Evolutionary conservation across 2,888 invertebrate genomes (phyloP).

Genomic region (Xestoiulus laeticollis): DNA sequence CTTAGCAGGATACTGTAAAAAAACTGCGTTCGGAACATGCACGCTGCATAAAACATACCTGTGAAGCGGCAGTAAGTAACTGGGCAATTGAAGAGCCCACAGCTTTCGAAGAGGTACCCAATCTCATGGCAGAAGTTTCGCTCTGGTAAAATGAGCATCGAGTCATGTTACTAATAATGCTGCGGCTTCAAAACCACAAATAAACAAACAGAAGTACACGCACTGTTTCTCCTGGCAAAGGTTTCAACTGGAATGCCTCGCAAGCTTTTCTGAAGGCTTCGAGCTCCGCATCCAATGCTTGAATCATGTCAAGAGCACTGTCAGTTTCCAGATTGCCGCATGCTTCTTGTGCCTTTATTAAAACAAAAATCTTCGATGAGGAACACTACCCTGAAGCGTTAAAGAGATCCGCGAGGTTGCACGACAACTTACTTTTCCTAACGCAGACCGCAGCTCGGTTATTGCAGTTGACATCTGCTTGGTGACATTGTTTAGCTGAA

Average conservation of each 20-base stretch:
- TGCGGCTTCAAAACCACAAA: too few relatives aligned
- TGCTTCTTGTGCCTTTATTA: conserved; percentile 72
- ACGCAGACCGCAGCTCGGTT: conserved; percentile 72
- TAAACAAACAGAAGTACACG: not conserved
- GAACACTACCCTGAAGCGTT: not conserved
- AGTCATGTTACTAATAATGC: not conserved
- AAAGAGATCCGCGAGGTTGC: not conserved
- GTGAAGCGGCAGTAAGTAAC: conserved; percentile 83
- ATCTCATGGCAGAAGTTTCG: conserved; percentile 70
- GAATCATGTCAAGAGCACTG: conserved; percentile 80
- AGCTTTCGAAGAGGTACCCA: conserved; percentile 74
- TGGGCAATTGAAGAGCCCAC: conserved; percentile 87
- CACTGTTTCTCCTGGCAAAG: conserved; percentile 85
- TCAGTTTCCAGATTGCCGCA: conserved; percentile 84
- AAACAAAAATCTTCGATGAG: conserved; percentile 25
- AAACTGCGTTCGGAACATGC: not conserved
- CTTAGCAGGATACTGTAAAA: not conserved
- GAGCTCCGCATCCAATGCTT: conserved; percentile 81
- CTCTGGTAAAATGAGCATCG: conserved; percentile 62
- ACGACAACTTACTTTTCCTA: conserved; percentile 63
- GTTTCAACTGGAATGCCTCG: conserved; percentile 75
- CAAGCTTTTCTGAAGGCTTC: conserved; percentile 82
- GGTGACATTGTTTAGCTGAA: conserved; percentile 77
- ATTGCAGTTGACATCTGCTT: conserved; percentile 71
- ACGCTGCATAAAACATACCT: conserved; percentile 64